A percentile compares a stretch with the other conserved stretches of the same genome.
phyloP scores from a whole-genome alignment of 2,797 vertebrate genomes.

The Acanthurus leucopareius region DNA sequence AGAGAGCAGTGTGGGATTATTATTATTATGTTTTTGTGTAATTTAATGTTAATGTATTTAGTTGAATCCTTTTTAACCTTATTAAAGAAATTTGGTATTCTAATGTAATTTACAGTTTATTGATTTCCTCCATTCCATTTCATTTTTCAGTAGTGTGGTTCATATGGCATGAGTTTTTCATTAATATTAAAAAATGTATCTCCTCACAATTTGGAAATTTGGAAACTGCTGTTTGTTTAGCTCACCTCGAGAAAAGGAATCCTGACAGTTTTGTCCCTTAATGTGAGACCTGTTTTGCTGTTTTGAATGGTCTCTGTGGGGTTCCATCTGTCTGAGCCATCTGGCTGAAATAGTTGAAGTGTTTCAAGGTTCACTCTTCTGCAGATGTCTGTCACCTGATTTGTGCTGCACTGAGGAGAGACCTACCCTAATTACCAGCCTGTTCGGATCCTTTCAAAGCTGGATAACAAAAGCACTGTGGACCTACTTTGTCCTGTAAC shows the following conservation, averaged over 20 bases:
- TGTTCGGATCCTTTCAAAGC: constrained; percentile 29
- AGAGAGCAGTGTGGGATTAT: constrained; percentile 10
- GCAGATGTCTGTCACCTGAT: constrained; percentile 61
- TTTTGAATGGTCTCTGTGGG: constrained; percentile 60
- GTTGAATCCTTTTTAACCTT: background rate
- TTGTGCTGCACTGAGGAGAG: constrained; percentile 56
- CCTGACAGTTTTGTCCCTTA: constrained; percentile 29
- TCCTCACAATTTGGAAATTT: background rate
- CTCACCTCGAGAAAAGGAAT: background rate
- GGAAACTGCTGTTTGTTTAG: background rate
- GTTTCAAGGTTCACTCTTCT: constrained; percentile 49
- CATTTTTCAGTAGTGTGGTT: background rate
- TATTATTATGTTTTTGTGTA: constrained; percentile 17
- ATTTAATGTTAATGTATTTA: constrained; percentile 17
- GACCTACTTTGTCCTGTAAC: constrained; percentile 27
- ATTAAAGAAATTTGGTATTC: constrained; percentile 27
- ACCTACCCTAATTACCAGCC: constrained; percentile 46
- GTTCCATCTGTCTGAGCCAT: constrained; percentile 55
- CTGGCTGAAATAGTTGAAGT: constrained; percentile 58
- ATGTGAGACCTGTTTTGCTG: constrained; percentile 39
- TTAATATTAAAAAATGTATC: background rate
- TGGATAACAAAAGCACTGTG: constrained; percentile 36
- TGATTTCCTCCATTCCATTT: background rate
- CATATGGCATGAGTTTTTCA: background rate
- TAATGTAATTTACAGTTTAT: constrained; percentile 26